Base-by-base conservation (phyloP, 2,888 invertebrate species). In the Drosophila algonquin region DNA sequence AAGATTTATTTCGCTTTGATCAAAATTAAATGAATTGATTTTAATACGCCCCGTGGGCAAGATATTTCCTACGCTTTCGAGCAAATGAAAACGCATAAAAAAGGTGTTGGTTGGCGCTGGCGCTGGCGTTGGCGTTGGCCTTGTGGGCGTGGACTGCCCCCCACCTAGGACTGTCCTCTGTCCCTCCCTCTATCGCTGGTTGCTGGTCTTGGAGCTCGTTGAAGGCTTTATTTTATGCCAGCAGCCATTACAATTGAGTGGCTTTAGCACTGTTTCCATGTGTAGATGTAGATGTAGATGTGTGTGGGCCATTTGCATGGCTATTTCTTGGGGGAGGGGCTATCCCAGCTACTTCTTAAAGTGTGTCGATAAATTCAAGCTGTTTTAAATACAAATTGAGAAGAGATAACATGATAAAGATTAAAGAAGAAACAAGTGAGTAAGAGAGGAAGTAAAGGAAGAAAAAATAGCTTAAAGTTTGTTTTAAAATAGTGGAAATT, bases 21-120 rank as follows among this genome's bases (percentile, higher is more conserved):
- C 85, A 85, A 85, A 85, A 89, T 85, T 89, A 85, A 85, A 85
- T 89, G 89, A 85, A 85, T 85, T 85, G 85, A 85, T 85, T 85
- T 85, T 85, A 85, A 85, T 85, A 85, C 85, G 85, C 89, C 85
- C 89, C 89, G 80, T 87, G 85, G 85, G 85, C 87, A 87, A 88
- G 83, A 83, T 85, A 87, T 85, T 85, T 89, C 68, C 89, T 77
- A 68, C 81, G 84, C 73, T 89, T 58, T 57, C 57, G 71, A 55
- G 71, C 83, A 86, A 88, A 88, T 86, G 89, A 88, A 84, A 83
- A 78, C 86, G 83, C 88, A 88, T 83, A 83, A 82, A 76, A 83
- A 82, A 85, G 75, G 76, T 75, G 76, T 75, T 70, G 74, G 68
- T 51, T 73, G 68, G 21, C 21, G 3, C 0, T 21, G 68, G 61